Evolutionary conservation across 1,140 invertebrate species (phyloP).

Genomic region (Drosophila dunni): DNA sequence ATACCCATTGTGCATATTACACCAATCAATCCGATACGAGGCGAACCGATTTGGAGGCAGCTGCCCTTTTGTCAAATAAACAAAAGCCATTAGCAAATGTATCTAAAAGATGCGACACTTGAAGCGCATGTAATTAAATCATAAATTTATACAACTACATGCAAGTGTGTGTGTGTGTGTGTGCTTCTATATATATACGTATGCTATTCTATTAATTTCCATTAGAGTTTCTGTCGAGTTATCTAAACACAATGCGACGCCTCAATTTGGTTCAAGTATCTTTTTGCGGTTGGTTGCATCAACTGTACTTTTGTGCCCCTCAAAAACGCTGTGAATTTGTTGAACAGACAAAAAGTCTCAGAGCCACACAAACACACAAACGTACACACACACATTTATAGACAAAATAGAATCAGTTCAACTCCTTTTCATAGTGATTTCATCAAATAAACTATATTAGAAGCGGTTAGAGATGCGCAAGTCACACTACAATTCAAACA

Average conservation of each 20-base stretch:
- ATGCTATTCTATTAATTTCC: conserved; percentile 73
- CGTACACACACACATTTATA: conserved; percentile 10
- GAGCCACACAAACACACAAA: conserved; percentile 17
- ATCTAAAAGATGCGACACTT: conserved; percentile 56
- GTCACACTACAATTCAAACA: background rate
- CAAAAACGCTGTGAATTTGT: conserved; percentile 24
- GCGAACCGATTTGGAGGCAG: conserved; percentile 29
- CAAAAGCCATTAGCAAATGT: conserved; percentile 80
- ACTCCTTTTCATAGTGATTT: conserved; percentile 69
- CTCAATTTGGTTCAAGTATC: conserved; percentile 76
- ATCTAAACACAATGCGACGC: conserved; percentile 57
- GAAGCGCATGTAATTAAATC: conserved; percentile 73
- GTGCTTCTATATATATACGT: conserved; percentile 24
- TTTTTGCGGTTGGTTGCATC: conserved; percentile 46
- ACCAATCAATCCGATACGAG: conserved; percentile 66
- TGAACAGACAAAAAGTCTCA: conserved; percentile 43
- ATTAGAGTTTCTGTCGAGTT: conserved; percentile 54
- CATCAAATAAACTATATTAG: conserved; percentile 39
- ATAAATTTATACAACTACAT: conserved; percentile 75
- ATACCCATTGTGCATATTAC: conserved; percentile 16
- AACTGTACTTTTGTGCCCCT: conserved; percentile 46
- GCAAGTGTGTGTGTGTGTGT: conserved; percentile 14
- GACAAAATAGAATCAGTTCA: conserved; percentile 53
- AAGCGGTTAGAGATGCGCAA: conserved; percentile 23
- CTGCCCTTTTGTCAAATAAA: conserved; percentile 78